A percentile compares a stretch with the other conserved stretches of the same genome.
Conservation (phyloP, 64 coral and sea anemone species). For the Pachyseris speciosa region DNA sequence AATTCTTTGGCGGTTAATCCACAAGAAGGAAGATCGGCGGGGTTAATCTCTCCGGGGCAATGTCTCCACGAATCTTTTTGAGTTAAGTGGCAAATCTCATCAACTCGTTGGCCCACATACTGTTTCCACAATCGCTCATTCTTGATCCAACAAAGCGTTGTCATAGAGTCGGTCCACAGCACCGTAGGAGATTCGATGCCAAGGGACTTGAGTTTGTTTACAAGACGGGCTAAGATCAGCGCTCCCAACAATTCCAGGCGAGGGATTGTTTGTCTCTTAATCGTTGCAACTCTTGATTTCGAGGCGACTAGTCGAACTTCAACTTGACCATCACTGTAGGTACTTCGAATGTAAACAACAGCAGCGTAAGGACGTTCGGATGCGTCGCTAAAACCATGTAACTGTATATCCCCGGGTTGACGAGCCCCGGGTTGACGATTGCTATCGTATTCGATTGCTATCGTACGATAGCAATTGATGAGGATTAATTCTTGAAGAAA, state of each 20-base stretch:
- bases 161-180: conserved; percentile 3
- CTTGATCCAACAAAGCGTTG: conserved; percentile 18
- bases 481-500: conserved; percentile 3
- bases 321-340: background rate
- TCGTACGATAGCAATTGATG: background rate
- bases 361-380: background rate
- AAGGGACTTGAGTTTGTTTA: conserved; percentile 6
- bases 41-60: too few relatives aligned
- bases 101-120: background rate
- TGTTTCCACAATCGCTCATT: conserved; percentile 9
- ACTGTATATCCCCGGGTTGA: background rate
- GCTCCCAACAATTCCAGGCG: conserved; percentile 36
- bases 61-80: background rate
- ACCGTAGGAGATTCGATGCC: background rate
- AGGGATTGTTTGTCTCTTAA: conserved; percentile 45
- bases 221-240: background rate
- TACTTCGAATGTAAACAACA: background rate
- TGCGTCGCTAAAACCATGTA: conserved; percentile 31
- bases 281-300: conserved; percentile 18
- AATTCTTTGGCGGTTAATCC: background rate
- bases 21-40: background rate
- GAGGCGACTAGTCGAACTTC: background rate
- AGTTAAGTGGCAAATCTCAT: background rate
- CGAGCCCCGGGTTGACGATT: background rate
- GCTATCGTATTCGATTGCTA: too few relatives aligned